Conservation (phyloP, 1,140 invertebrate genomes). For the Mamestra configurata region DNA sequence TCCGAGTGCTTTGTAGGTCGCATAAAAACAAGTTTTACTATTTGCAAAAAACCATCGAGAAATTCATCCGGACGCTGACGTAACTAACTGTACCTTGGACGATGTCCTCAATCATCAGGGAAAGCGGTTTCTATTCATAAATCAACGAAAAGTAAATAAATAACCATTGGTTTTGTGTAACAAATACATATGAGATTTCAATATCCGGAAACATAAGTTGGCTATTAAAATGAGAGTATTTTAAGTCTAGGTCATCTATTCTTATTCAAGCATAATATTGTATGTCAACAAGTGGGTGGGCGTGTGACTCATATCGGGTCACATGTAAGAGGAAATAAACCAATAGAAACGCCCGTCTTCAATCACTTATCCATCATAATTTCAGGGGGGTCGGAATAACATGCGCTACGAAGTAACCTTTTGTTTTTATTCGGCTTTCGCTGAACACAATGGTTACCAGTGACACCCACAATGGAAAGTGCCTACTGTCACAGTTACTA, state of each 20-base stretch:
- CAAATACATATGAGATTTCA: neutral
- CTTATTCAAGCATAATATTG: neutral
- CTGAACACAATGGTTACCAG: constrained; percentile 75
- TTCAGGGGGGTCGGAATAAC: neutral
- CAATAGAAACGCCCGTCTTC: neutral
- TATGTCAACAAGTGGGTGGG: neutral
- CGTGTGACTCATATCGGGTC: constrained; percentile 18
- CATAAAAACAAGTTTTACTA: constrained; percentile 63
- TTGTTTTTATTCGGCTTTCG: constrained; percentile 80
- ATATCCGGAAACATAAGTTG: constrained; percentile 28
- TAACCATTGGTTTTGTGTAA: neutral
- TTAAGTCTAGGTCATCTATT: constrained; percentile 38
- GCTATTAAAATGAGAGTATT: constrained; percentile 22
- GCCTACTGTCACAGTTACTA: constrained; percentile 65
- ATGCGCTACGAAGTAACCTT: constrained; percentile 53
- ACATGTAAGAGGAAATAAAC: constrained; percentile 1
- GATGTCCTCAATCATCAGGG: constrained; percentile 63
- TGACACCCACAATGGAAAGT: constrained; percentile 79
- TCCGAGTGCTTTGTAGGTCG: constrained; percentile 58
- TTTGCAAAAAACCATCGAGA: constrained; percentile 62
- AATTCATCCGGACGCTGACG: constrained; percentile 59
- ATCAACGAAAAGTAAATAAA: constrained; percentile 20
- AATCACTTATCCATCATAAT: constrained; percentile 1
- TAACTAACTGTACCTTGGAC: constrained; percentile 66
- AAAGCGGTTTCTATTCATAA: constrained; percentile 61